Evolutionary conservation across 1,140 invertebrate genomes (phyloP).

Genomic region (Tetramorium parvispinum): DNA sequence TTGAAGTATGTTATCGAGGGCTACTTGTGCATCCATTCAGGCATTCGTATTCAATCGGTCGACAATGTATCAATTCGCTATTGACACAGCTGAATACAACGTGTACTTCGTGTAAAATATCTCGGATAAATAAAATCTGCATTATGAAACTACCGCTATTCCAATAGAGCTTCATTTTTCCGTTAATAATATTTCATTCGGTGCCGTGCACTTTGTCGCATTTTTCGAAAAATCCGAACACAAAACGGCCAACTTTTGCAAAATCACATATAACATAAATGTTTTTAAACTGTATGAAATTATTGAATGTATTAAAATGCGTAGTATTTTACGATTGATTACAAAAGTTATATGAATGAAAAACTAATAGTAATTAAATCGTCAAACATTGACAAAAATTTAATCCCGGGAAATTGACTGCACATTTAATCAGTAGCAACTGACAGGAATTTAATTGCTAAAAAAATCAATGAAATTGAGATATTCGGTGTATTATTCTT

Average conservation of each 20-base stretch:
- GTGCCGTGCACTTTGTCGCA: background rate
- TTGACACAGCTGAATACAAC: conserved; percentile 42
- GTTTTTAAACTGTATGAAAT: too few relatives aligned
- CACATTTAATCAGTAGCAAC: background rate
- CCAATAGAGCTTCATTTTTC: conserved; percentile 21
- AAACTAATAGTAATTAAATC: background rate
- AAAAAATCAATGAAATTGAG: background rate
- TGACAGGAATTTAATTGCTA: background rate
- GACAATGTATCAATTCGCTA: conserved; percentile 56
- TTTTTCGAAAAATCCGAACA: background rate
- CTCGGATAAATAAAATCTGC: conserved; percentile 48
- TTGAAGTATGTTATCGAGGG: conserved; percentile 35
- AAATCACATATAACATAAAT: background rate
- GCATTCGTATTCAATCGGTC: conserved; percentile 35
- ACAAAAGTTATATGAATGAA: background rate
- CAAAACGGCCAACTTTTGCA: background rate
- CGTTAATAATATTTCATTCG: conserved; percentile 34
- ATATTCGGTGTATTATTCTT: background rate
- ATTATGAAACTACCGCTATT: conserved; percentile 28
- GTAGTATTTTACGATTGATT: background rate
- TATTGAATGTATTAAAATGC: background rate
- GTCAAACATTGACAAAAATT: background rate
- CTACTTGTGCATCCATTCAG: conserved; percentile 56
- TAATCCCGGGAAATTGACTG: background rate
- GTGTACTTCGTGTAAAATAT: conserved; percentile 28